Base-by-base conservation (phyloP, 2,797 vertebrate species). In the Melanogrammus aeglefinus region DNA sequence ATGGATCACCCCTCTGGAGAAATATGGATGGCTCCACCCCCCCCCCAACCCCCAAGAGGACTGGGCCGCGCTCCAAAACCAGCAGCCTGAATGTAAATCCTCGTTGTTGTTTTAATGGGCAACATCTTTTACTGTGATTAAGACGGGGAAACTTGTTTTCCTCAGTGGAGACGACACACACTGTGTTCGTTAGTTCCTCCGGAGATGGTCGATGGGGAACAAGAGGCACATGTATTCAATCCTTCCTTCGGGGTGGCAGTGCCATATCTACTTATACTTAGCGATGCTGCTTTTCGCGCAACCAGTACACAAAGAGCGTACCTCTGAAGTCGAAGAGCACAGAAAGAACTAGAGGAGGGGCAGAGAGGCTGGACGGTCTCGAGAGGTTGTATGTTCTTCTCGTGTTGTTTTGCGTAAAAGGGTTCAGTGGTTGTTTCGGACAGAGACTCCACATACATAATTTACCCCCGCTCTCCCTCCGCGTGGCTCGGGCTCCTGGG, bases 51-150 rank as follows among this genome's bases (percentile, higher is more conserved):
- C 36, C 36, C 36, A 7, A 75, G 86, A 81, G 86, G 83, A 86
- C 88, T 84, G 88, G 89, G 88, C 88, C 82, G 74, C 27, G 77
- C 81, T 92, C 90, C 92, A 92, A 90, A 92, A 88, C 88, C 87
- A 90, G 89, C 90, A 86, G 87, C 79, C 84, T 86, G 84, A 86
- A 86, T 90, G 88, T 84, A 87, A 89, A 91, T 90, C 85, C 87
- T 85, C 81, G 76, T 87, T 74, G 81, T 82, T 69, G 66, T 88
- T 91, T 88, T 84, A 82, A 82, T 86, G 81, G 84, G 85, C 85
- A 85, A 84, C 76, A 87, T 87, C 85, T 90, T 88, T 88, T 51
- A 3, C 47, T 51, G 47, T 51, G 47, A 51, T 51, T 51, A 51
- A 83, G 80, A 88, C 91, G 87, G 80, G 80, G 84, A 79, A 84